Conservation (phyloP, 2,113 vertebrate genomes). For the Todiramphus chloris region DNA sequence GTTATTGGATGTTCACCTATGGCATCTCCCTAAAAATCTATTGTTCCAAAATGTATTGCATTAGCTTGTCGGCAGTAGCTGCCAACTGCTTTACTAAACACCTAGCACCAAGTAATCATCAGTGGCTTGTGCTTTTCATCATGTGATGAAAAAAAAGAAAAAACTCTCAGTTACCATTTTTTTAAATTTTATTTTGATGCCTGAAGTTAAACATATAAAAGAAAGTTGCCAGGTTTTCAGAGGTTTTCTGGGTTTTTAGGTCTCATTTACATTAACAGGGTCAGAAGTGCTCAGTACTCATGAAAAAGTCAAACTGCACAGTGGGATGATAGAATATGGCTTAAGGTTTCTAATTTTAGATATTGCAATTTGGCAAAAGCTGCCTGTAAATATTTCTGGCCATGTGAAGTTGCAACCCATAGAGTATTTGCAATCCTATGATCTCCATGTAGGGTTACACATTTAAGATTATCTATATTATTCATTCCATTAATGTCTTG, state of each 20-base stretch:
- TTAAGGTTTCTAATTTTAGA: neutral
- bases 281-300: neutral
- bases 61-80: neutral
- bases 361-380: neutral
- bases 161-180: neutral
- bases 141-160: neutral
- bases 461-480: neutral
- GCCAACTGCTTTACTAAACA: neutral
- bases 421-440: neutral
- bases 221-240: neutral
- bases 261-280: neutral
- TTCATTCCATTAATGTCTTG: neutral
- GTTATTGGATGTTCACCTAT: neutral
- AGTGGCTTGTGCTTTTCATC: neutral
- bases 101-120: neutral
- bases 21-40: neutral
- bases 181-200: neutral
- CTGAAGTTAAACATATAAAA: neutral
- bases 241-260: neutral
- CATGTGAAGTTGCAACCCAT: neutral
- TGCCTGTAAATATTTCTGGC: neutral
- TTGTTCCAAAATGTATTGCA: neutral
- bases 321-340: neutral
- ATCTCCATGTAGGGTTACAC: neutral
- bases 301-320: neutral